Evolutionary conservation across 1,140 invertebrate genomes (phyloP).

Genomic region (Asobara japonica): DNA sequence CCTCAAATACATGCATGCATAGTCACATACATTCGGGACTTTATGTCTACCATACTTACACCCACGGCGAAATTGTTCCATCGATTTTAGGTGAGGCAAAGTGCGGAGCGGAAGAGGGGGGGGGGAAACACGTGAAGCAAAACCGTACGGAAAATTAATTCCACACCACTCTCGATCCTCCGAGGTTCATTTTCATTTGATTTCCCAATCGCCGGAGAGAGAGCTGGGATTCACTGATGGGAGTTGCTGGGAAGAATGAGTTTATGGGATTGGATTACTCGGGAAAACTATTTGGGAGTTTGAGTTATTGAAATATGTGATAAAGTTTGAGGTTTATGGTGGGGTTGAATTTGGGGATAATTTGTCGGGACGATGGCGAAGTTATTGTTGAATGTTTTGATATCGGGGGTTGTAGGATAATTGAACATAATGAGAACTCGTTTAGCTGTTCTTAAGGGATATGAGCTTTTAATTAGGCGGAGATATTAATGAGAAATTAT

Average conservation of each 20-base stretch:
- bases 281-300: not conserved
- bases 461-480: no score
- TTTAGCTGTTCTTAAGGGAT: no score
- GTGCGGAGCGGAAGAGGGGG: not conserved
- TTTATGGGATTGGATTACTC: conserved; percentile 2
- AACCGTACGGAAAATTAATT: conserved; percentile 31
- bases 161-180: conserved; percentile 19
- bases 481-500: no score
- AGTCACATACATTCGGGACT: not conserved
- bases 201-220: conserved; percentile 14
- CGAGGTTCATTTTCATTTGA: conserved; percentile 33
- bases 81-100: conserved; percentile 15
- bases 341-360: not conserved
- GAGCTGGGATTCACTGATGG: not conserved
- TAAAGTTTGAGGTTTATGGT: not conserved
- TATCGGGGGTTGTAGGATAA: no score
- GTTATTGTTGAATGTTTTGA: no score
- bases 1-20: conserved; percentile 24
- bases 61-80: conserved; percentile 3
- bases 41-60: not conserved
- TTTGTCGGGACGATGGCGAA: no score
- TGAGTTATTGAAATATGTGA: not conserved
- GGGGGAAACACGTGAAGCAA: conserved; percentile 7
- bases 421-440: no score
- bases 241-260: not conserved